Base-by-base conservation (phyloP, 1,140 invertebrate species). In the Macrotrachela quadricornifera region DNA sequence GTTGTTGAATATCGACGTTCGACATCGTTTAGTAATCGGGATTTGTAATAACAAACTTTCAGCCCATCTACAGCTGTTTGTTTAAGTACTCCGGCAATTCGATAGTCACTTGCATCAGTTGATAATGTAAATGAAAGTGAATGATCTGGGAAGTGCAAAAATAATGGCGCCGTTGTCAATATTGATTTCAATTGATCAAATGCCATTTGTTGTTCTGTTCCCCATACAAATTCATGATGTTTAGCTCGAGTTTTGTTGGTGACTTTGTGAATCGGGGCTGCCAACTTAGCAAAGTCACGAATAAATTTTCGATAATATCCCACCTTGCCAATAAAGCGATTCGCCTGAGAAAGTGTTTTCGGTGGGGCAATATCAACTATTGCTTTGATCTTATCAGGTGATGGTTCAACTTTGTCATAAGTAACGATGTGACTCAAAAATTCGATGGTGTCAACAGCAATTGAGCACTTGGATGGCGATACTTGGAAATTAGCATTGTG, bases 231-330 rank as follows among this genome's bases (percentile, higher is more conserved):
- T 15, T 52, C 17, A 40, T 45, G 16, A n/a, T 14, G 18, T 9
- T 44, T 44, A 9, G 49, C 13, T 15, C 46, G 43, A 12, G 30
- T n/a, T 10, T 55, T 50, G n/a, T 56, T 57, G 12, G 49, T 50
- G 39, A 60, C 37, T 49, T 58, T 56, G 37, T 51, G 58, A 12
- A 62, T 44, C 6, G 57, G 62, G 46, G 43, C 43, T 21, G 59
- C 59, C 17, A 62, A 60, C 10, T 56, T 52, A 0, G 60, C 49
- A 53, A 57, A 64, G 13, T 57, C 47, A 21, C 30, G 17, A 30
- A 64, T 56, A 54, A 60, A 65, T 46, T 57, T 56, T n/a, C 63
- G 37, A 55, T 63, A 64, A 49, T 61, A 65, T 16, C 57, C 58
- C 10, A 53, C 54, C 49, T 62, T 56, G 38, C 63, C 62, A 4